Evolutionary conservation across 1,140 invertebrate genomes (phyloP).

Genomic region (Drosophila ambigua): DNA sequence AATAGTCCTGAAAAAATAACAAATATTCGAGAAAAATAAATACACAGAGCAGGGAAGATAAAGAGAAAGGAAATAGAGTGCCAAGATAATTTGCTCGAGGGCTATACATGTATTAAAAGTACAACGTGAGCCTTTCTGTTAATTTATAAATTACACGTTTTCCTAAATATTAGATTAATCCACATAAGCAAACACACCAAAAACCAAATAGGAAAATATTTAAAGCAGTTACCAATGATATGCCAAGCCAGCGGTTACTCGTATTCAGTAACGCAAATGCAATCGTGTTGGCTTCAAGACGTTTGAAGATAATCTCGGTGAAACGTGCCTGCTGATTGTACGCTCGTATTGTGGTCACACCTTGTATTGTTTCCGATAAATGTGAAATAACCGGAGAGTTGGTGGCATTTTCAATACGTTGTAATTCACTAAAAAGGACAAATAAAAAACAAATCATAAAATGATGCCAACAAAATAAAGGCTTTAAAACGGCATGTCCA

Average conservation of each 20-base stretch:
- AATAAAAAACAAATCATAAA: neutral
- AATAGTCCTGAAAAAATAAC: conserved; percentile 88
- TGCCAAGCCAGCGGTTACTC: conserved; percentile 92
- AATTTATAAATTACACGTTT: too few relatives aligned
- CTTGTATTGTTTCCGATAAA: conserved; percentile 89
- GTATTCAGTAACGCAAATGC: conserved; percentile 91
- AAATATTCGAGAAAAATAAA: conserved; percentile 16
- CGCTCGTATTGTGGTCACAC: conserved; percentile 89
- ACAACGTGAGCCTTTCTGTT: neutral
- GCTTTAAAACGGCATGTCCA: neutral
- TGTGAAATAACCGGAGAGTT: conserved; percentile 90
- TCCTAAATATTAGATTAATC: neutral
- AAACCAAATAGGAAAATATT: conserved; percentile 38
- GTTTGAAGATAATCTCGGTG: conserved; percentile 86
- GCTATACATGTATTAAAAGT: too few relatives aligned
- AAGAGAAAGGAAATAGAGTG: neutral
- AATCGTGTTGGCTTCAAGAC: conserved; percentile 90
- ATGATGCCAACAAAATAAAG: neutral
- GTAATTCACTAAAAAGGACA: conserved; percentile 86
- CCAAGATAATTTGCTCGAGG: too few relatives aligned
- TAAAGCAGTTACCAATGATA: conserved; percentile 87
- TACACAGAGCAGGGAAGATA: neutral
- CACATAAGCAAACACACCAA: conserved; percentile 13
- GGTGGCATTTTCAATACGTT: conserved; percentile 88
- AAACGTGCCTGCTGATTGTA: conserved; percentile 88